A percentile compares a stretch with the other conserved stretches of the same genome.
Conservation (phyloP, 1,140 invertebrate genomes). For the Halictus rubicundus region DNA sequence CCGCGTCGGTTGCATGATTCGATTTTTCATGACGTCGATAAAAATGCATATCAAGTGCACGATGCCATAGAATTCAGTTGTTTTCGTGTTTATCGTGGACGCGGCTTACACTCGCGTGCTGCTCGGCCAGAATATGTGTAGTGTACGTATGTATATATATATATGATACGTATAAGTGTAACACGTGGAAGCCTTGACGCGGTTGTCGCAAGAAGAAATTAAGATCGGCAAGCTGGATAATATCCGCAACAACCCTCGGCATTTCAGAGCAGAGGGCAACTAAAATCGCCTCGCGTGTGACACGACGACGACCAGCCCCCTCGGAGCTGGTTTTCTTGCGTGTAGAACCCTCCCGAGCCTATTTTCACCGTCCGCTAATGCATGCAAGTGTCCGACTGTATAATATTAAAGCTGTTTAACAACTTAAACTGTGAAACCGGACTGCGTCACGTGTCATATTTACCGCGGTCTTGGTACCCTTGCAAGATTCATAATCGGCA, state of each 20-base stretch:
- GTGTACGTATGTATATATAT: too few species aligned
- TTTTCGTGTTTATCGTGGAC: constrained; percentile 16
- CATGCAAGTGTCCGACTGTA: background rate
- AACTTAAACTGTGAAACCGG: background rate
- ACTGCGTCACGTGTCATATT: background rate
- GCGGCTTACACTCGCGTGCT: constrained; percentile 33
- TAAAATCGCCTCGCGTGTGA: constrained; percentile 31
- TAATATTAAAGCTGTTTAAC: background rate
- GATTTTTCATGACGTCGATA: background rate
- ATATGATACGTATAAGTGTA: constrained; percentile 15
- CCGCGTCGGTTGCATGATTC: background rate
- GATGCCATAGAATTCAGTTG: background rate
- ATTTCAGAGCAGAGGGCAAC: constrained; percentile 32
- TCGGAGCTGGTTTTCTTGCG: background rate
- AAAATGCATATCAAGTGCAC: background rate
- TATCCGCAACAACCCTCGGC: constrained; percentile 19
- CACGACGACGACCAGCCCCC: background rate
- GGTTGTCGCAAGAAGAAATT: constrained; percentile 51
- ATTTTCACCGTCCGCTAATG: background rate
- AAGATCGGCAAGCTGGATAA: constrained; percentile 53
- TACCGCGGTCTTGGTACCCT: background rate
- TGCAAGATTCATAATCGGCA: background rate
- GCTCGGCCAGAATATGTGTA: background rate
- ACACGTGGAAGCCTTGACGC: constrained; percentile 44
- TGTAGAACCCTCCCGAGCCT: background rate